A percentile compares a stretch with the other conserved stretches of the same genome.
These are phyloP conservation scores for Syrphus vitripennis DNA, from an alignment of 2,888 invertebrate genomes.

Conservation along the genomic window DNA sequence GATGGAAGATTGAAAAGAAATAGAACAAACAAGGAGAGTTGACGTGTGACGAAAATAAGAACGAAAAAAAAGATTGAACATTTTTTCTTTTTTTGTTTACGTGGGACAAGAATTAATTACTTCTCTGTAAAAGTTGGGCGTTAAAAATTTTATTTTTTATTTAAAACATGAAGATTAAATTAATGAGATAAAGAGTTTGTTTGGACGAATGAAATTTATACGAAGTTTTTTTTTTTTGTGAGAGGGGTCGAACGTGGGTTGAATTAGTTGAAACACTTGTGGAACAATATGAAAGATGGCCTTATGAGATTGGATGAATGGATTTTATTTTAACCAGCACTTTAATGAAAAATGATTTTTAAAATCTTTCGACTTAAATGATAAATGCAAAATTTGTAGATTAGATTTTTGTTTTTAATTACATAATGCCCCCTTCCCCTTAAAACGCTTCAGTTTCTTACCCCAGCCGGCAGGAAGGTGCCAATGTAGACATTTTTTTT, in stretches of 20 bases:
- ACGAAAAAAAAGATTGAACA: neutral
- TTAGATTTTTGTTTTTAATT: no score
- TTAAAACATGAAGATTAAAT: slow-evolving; percentile 7
- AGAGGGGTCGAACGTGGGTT: fast-evolving
- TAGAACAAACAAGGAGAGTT: slow-evolving; percentile 38
- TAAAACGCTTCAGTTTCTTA: no score
- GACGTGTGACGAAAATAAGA: slow-evolving; percentile 15
- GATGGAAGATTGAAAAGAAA: slow-evolving; percentile 58
- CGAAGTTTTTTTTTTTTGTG: neutral
- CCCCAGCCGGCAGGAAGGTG: no score
- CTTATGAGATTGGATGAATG: no score
- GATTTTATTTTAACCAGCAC: no score
- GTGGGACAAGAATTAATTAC: slow-evolving; percentile 21
- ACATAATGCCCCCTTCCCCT: no score
- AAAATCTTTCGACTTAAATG: no score
- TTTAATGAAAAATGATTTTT: no score
- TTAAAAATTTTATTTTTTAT: slow-evolving; percentile 15
- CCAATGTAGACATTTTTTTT: no score
- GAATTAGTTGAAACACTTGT: neutral
- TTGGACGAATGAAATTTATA: slow-evolving; percentile 3
- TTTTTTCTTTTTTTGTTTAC: no score
- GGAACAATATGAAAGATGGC: no score
- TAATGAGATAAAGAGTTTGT: slow-evolving; percentile 19
- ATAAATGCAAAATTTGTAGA: no score
- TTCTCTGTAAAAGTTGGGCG: neutral